These are phyloP conservation scores for Gila robusta DNA, from an alignment of 2,797 vertebrate species.

Conservation along the genomic window DNA sequence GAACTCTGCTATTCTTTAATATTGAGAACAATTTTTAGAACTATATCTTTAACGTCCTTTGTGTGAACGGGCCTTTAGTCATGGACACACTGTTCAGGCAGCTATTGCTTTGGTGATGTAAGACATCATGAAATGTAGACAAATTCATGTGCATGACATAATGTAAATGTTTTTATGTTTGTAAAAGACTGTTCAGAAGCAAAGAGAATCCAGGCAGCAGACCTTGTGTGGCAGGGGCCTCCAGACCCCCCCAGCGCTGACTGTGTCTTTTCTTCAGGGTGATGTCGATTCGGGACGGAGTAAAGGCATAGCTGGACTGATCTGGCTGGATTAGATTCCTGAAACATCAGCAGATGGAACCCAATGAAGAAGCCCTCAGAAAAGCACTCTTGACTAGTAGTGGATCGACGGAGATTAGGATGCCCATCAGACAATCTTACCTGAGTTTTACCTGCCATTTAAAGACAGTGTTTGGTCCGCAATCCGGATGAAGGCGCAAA, in stretches of 20 bases:
- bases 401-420: background rate
- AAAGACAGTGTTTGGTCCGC: slow-evolving; percentile 91
- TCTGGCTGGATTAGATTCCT: slow-evolving; percentile 98
- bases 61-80: too few species aligned
- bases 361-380: background rate
- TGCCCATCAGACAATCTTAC: slow-evolving; percentile 70
- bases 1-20: too few species aligned
- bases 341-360: slow-evolving; percentile 46
- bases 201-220: slow-evolving; percentile 86
- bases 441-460: slow-evolving; percentile 99
- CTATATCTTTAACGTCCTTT: too few species aligned
- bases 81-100: background rate
- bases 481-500: slow-evolving; percentile 90
- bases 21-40: too few species aligned
- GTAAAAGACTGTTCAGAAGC: slow-evolving; percentile 7
- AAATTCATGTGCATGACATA: background rate
- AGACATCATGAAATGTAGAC: background rate
- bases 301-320: slow-evolving; percentile 91
- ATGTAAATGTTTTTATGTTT: too few species aligned
- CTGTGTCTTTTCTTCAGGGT: slow-evolving; percentile 95
- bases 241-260: slow-evolving; percentile 96
- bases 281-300: slow-evolving; percentile 89
- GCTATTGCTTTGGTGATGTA: background rate
- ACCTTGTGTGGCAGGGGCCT: slow-evolving; percentile 97
- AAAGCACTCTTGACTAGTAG: background rate